Evolutionary conservation across 2,888 invertebrate species (phyloP).

Genomic region (Carpatolechia fugitivella): DNA sequence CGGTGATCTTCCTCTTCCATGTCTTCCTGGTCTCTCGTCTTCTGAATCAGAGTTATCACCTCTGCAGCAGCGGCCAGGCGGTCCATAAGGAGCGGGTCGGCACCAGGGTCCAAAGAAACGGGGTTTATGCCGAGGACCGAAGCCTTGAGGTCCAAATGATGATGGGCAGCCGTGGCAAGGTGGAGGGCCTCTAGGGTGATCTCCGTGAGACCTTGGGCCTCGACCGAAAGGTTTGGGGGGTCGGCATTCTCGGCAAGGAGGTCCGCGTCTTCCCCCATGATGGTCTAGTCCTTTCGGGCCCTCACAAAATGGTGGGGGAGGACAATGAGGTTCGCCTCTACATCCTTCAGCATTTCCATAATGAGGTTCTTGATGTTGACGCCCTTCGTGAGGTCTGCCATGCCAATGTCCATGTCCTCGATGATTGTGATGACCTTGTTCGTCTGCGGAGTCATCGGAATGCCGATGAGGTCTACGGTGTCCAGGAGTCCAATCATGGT

Average conservation of each 20-base stretch:
- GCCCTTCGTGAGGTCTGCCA: too few species aligned
- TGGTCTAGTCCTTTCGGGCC: neutral
- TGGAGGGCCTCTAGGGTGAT: neutral
- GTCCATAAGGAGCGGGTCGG: conserved; percentile 2
- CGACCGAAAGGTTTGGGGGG: neutral
- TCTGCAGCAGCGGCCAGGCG: neutral
- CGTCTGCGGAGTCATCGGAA: neutral
- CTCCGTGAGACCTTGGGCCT: neutral
- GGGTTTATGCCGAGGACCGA: neutral
- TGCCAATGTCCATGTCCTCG: too few species aligned
- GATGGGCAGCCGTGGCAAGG: neutral
- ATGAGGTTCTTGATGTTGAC: neutral
- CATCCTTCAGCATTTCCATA: neutral
- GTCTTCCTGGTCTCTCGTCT: neutral
- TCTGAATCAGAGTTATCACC: neutral
- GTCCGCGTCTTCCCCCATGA: neutral
- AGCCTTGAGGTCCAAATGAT: neutral
- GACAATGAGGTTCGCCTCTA: neutral
- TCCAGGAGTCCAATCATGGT: neutral
- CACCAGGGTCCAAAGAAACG: conserved; percentile 12
- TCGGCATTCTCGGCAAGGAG: neutral
- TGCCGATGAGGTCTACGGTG: neutral
- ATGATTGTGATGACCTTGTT: neutral
- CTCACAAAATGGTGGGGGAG: neutral
- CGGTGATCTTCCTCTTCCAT: neutral